phyloP scores from a whole-genome alignment of 2,797 vertebrate species.

The Epinephelus malabaricus region DNA sequence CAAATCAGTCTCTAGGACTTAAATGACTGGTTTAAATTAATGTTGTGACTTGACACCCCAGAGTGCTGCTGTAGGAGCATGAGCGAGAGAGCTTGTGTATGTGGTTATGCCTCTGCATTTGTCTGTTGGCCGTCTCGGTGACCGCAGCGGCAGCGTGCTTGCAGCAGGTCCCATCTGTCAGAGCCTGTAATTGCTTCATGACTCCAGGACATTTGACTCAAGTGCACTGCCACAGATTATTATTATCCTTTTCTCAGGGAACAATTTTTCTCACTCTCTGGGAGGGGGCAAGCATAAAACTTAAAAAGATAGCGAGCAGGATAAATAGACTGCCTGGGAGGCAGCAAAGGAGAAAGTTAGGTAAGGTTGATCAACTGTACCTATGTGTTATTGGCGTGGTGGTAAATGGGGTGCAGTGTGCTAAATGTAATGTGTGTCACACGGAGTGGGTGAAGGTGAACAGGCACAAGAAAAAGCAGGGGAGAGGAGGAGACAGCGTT shows the following conservation, averaged over 20 bases:
- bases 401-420: conserved; percentile 61
- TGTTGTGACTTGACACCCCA: conserved; percentile 76
- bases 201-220: conserved; percentile 85
- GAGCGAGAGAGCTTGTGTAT: conserved; percentile 66
- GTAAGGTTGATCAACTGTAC: conserved; percentile 69
- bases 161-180: conserved; percentile 85
- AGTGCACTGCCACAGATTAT: conserved; percentile 86
- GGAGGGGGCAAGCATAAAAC: conserved; percentile 68
- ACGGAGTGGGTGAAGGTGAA: conserved; percentile 53
- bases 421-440: conserved; percentile 59
- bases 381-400: conserved; percentile 58
- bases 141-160: conserved; percentile 74
- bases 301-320: conserved; percentile 72
- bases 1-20: conserved; percentile 73
- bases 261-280: conserved; percentile 78
- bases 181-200: conserved; percentile 86
- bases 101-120: conserved; percentile 72
- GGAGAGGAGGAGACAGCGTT: neutral
- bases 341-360: conserved; percentile 67
- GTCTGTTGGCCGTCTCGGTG: conserved; percentile 79
- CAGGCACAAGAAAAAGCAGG: conserved; percentile 1
- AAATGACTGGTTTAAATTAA: conserved; percentile 80
- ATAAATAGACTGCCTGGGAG: conserved; percentile 72
- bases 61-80: conserved; percentile 70
- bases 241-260: conserved; percentile 85